These are phyloP conservation scores for Biston stratarius DNA, from an alignment of 2,888 invertebrate species.

Conservation along the genomic window DNA sequence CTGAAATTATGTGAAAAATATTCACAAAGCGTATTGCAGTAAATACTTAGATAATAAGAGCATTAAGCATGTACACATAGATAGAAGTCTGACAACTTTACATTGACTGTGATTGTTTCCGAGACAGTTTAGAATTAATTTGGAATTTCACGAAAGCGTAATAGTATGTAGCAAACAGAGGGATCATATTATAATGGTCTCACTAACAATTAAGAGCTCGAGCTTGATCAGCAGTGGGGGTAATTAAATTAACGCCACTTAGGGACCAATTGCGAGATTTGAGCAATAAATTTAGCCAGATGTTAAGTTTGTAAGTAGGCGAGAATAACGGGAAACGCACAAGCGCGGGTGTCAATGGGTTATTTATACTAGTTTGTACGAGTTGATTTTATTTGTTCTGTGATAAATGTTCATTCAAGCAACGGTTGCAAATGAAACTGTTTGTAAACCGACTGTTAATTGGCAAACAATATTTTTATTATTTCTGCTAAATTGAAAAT, in stretches of 20 bases:
- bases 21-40: no score
- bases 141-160: background rate
- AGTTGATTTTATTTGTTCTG: conserved; percentile 12
- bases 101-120: background rate
- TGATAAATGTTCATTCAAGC: conserved; percentile 17
- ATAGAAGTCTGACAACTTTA: background rate
- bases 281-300: conserved; percentile 72
- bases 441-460: background rate
- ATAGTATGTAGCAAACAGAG: background rate
- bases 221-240: conserved; percentile 55
- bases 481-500: background rate
- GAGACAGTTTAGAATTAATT: background rate
- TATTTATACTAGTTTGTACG: conserved; percentile 48
- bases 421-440: background rate
- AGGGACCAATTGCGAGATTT: conserved; percentile 79
- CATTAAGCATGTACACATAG: background rate
- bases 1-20: no score
- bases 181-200: conserved; percentile 23
- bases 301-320: conserved; percentile 51
- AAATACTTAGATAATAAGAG: no score
- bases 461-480: background rate
- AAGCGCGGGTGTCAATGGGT: conserved; percentile 52
- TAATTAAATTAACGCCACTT: conserved; percentile 81
- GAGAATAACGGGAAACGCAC: conserved; percentile 38
- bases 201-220: conserved; percentile 56